Base-by-base conservation (phyloP, 2,888 invertebrate species). In the Stenodera caucasica region DNA sequence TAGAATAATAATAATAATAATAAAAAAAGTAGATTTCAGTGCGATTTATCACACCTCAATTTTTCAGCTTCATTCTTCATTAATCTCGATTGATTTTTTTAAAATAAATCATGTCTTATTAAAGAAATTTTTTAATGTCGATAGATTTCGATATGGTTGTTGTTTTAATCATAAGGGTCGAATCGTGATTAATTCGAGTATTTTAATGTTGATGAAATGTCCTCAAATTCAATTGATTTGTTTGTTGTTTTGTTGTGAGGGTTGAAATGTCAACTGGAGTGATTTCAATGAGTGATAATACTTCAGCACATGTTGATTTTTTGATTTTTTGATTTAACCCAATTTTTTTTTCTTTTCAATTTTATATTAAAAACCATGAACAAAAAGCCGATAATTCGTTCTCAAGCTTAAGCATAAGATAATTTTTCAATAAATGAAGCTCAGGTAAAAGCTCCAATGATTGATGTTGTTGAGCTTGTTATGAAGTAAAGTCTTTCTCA, bases 391-490 rank as follows among this genome's bases (percentile, higher is more conserved):
- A 51, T 23, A 11, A 33, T 29, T 33, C 18, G 32, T 33, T 33
- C 53, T 33, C 21, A 21, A 15, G 32, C 35, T 53, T 21, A 33
- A 30, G 11, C 18, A 32, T 11, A 18, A 30, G 53, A 53, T 21
- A 53, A 59, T 55, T 59, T 59, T 59, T 59, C 55, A 59, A 58
- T 58, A 54, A 57, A 49, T 35, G 26, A 51, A 14, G 49, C 15
- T 32, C 68, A 68, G 72, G 68, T 68, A 71, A 62, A 58, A 65
- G 58, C 63, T 69, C 68, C 70, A 67, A 72, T 73, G 72, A 73
- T 73, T 71, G 69, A 73, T 70, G 67, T 60, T 50, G 55, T 26
- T 51, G 26, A 23, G 23, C 45, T 45, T 45, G 23, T 45, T 30
- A 30, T 45, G 23, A 45, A 45, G 12, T 45, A 45, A 45, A 45